These are phyloP conservation scores for Corvus hawaiiensis DNA, from an alignment of 2,113 vertebrate species.

Conservation along the genomic window DNA sequence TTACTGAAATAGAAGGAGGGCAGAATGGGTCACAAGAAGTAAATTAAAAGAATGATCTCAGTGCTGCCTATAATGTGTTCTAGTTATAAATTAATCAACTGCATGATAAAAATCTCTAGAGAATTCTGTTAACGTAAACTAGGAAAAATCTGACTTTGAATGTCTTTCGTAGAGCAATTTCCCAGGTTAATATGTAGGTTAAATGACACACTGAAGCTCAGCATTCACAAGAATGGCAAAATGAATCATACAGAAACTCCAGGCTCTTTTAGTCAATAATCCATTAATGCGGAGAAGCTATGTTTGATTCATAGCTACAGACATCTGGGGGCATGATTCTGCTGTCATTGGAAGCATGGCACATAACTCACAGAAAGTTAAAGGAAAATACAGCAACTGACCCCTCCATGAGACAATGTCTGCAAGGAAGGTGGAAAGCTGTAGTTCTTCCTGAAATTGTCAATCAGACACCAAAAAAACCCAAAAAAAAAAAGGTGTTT, in stretches of 20 bases:
- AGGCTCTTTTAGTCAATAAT: constrained; percentile 26
- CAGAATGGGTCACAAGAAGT: constrained; percentile 6
- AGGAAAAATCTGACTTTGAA: constrained; percentile 52
- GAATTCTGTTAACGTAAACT: constrained; percentile 12
- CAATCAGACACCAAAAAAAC: background rate
- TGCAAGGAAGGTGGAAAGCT: background rate
- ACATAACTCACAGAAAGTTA: background rate
- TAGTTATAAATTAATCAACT: constrained; percentile 44
- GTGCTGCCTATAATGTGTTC: background rate
- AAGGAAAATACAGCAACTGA: background rate
- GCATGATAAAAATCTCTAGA: constrained; percentile 2
- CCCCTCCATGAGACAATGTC: background rate
- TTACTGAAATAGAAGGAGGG: background rate
- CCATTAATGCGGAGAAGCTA: background rate
- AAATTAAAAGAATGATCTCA: constrained; percentile 3
- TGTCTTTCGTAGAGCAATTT: background rate
- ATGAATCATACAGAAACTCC: constrained; percentile 12
- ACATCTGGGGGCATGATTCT: background rate
- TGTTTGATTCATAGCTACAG: background rate
- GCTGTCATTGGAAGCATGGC: background rate
- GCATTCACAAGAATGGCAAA: background rate
- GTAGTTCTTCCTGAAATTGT: background rate
- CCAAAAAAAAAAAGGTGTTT: background rate
- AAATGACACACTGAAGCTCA: background rate
- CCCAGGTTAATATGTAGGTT: constrained; percentile 42